Evolutionary conservation across 2,888 invertebrate genomes (phyloP), one percentile per base, ranked within the genome.

Genomic region (Hoplodrina blanda): DNA sequence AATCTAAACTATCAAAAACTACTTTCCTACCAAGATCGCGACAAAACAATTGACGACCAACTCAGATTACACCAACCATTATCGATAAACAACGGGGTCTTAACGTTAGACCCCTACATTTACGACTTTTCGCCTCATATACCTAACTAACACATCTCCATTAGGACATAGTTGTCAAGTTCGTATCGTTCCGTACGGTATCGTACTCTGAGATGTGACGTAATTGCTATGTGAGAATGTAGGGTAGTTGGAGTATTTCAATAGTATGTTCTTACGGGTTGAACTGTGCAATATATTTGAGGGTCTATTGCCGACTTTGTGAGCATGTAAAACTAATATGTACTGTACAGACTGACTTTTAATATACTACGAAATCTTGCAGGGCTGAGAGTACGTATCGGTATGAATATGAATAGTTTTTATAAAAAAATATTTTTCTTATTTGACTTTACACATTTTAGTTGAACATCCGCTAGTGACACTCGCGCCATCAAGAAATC

Each of bases 141-240:
- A 69, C 53, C 66, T 81, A 69, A 56, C 66, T 81, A 56, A 69
- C 30, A 25, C 46, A 61, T 50, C 76, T 78, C 78, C 78, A 78
- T 84, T 78, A 81, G 62, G 8, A 70, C 66, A 84, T 84, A 78
- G 73, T 78, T 81, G 65, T 66, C 69, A 72, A 71, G 64, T 69
- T 57, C 20, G 33, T 33, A 33, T 56, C 20, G 17, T 19, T 69
- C 55, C 20, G 33, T 33, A 33, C 54, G 19, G 17, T 19, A 15
- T 57, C 20, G 15, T 19, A 57, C 30, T 67, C 60, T 41, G 63
- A 66, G 50, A 25, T 8, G 64, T 69, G 78, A 73, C 72, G 78
- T 78, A 77, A 83, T 83, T 77, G 62, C 72, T 62, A 53, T 30
- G 46, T 49, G 64, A 70, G 78, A 78, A 76, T 81, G 81, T 64